A percentile compares a stretch with the other conserved stretches of the same genome.
phyloP scores from a whole-genome alignment of 1,140 invertebrate genomes.

The Aphelenchoides fujianensis region DNA sequence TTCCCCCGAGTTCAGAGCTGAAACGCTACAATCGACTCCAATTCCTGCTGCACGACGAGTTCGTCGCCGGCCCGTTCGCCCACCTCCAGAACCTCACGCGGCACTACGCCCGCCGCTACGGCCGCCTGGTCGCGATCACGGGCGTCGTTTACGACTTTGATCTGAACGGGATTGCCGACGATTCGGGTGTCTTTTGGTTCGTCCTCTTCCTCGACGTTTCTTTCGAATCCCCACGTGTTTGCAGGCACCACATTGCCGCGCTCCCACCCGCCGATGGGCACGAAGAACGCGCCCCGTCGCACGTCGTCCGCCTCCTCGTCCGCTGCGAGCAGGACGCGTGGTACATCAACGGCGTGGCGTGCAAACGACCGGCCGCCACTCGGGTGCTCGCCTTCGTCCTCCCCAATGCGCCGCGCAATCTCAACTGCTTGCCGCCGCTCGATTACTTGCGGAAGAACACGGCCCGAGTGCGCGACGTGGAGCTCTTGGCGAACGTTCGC shows the following conservation, averaged over 20 bases:
- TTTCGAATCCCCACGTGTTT: neutral
- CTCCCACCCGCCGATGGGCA: neutral
- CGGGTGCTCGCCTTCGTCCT: constrained; percentile 41
- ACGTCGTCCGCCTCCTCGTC: constrained; percentile 42
- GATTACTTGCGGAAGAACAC: constrained; percentile 47
- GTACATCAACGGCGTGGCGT: constrained; percentile 36
- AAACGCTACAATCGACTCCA: constrained; percentile 30
- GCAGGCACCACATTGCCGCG: neutral
- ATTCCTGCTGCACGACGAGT: constrained; percentile 38
- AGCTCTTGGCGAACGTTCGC: constrained; percentile 31
- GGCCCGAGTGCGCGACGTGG: constrained; percentile 42
- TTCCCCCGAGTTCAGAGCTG: constrained; percentile 28
- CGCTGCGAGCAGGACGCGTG: constrained; percentile 40
- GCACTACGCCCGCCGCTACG: constrained; percentile 35
- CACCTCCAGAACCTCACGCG: constrained; percentile 41
- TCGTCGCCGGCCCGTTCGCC: constrained; percentile 34
- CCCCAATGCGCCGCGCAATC: constrained; percentile 33
- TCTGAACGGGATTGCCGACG: constrained; percentile 41
- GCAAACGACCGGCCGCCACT: constrained; percentile 29
- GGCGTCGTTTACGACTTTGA: constrained; percentile 42
- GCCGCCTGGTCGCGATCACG: constrained; percentile 33
- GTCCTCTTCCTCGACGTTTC: neutral
- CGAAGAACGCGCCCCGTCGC: constrained; percentile 29
- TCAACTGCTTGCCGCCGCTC: constrained; percentile 38
- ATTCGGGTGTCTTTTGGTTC: constrained; percentile 25